These are phyloP conservation scores for Porites australiensis DNA, from an alignment of 64 coral and sea anemone genomes.

Conservation along the genomic window DNA sequence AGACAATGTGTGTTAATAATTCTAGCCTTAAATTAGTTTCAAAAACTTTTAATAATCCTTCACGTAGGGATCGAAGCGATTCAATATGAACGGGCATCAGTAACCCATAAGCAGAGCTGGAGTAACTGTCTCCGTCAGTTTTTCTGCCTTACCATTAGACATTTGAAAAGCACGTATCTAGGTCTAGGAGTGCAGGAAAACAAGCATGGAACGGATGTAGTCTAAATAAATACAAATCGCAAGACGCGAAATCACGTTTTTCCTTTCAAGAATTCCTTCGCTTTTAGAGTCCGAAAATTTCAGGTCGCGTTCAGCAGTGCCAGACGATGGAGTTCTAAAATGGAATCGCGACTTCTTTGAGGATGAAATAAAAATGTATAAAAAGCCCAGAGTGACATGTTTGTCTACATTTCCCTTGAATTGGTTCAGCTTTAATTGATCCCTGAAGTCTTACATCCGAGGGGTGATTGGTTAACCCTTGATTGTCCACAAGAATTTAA, in stretches of 20 bases:
- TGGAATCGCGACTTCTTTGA: slow-evolving; percentile 1
- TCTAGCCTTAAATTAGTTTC: not conserved
- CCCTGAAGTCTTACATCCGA: slow-evolving; percentile 38
- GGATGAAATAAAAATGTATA: slow-evolving; percentile 5
- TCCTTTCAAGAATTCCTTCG: not conserved
- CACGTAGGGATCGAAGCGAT: not conserved
- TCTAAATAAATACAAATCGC: slow-evolving; percentile 30
- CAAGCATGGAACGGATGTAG: not conserved
- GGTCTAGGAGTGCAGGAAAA: not conserved
- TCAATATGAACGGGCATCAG: not conserved
- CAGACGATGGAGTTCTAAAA: not conserved
- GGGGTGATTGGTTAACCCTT: slow-evolving; percentile 35
- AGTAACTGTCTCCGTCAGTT: not conserved
- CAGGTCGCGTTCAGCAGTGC: not conserved
- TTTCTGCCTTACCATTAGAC: not conserved
- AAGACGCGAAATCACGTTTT: slow-evolving; percentile 2
- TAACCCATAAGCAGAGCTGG: no score
- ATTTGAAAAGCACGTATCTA: not conserved
- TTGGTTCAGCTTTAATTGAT: slow-evolving; percentile 58
- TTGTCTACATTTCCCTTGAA: slow-evolving; percentile 47
- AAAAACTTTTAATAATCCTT: slow-evolving; percentile 7
- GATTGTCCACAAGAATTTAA: slow-evolving; percentile 37
- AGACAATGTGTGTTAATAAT: slow-evolving; percentile 20
- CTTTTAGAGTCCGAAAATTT: not conserved
- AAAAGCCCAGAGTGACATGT: slow-evolving; percentile 47